Conservation (phyloP, 2,113 vertebrate genomes). For the Vombatus ursinus region DNA sequence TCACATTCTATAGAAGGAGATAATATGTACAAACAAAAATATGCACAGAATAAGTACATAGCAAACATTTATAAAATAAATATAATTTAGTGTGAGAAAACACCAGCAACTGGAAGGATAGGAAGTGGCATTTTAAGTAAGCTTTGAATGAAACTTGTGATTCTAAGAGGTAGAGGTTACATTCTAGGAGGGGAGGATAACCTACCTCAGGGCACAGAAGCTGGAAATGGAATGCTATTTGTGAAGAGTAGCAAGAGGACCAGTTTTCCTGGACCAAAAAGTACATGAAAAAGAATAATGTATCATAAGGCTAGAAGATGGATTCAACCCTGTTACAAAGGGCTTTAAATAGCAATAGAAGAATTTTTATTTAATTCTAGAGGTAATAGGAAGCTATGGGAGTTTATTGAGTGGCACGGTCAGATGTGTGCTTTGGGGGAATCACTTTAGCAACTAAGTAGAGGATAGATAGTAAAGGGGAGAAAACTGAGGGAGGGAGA, state of each 20-base stretch:
- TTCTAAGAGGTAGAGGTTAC: neutral
- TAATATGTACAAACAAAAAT: neutral
- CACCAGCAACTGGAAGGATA: neutral
- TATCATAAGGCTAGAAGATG: neutral
- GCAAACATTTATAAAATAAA: too few species aligned
- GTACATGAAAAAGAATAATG: neutral
- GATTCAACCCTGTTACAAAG: neutral
- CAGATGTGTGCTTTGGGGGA: neutral
- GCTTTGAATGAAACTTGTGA: neutral
- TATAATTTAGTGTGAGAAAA: too few species aligned
- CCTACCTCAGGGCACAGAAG: neutral
- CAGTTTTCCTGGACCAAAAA: neutral
- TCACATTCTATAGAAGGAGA: neutral
- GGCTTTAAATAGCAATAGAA: neutral
- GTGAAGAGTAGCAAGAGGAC: neutral
- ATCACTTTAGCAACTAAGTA: neutral
- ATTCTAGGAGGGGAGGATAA: neutral
- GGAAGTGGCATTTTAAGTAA: neutral
- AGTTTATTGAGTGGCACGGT: neutral
- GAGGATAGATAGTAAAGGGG: neutral
- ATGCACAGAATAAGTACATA: too few species aligned
- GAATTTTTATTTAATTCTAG: neutral
- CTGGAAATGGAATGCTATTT: neutral
- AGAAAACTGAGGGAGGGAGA: neutral
- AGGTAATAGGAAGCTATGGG: too few species aligned